These are phyloP conservation scores for Clinocottus analis DNA, from an alignment of 2,113 vertebrate species.

Conservation along the genomic window DNA sequence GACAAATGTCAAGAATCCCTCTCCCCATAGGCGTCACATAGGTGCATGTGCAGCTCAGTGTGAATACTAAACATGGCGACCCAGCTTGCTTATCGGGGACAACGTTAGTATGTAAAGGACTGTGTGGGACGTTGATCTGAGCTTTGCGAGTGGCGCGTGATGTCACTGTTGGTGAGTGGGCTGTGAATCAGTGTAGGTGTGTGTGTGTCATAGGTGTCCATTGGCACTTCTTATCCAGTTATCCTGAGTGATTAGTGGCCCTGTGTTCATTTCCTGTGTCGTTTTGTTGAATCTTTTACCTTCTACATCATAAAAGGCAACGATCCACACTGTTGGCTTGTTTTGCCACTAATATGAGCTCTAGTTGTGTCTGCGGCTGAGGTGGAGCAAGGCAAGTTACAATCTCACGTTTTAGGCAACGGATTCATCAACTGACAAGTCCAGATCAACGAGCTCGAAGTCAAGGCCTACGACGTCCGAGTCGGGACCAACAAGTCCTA, in stretches of 20 bases:
- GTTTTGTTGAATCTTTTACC: neutral
- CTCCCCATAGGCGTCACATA: conserved; percentile 25
- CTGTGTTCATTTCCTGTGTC: neutral
- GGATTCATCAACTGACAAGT: neutral
- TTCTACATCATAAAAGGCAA: neutral
- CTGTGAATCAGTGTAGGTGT: neutral
- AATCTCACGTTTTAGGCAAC: neutral
- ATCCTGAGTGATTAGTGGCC: neutral
- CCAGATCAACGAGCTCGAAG: neutral
- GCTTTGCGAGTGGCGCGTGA: neutral
- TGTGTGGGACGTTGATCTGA: neutral
- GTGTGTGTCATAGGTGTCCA: neutral
- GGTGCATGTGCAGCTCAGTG: conserved; percentile 1
- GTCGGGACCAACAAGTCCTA: too few relatives aligned
- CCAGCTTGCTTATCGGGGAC: neutral
- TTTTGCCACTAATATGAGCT: neutral
- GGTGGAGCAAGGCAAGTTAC: neutral
- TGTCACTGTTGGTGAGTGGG: conserved; percentile 12
- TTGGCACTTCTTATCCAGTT: neutral
- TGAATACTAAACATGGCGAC: conserved; percentile 18
- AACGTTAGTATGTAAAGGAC: neutral
- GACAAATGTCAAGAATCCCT: conserved; percentile 59
- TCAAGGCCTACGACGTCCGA: neutral
- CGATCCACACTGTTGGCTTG: neutral
- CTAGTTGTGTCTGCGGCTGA: neutral